Conservation (phyloP, 2,888 invertebrate species). For the Euzophera pinguis region DNA sequence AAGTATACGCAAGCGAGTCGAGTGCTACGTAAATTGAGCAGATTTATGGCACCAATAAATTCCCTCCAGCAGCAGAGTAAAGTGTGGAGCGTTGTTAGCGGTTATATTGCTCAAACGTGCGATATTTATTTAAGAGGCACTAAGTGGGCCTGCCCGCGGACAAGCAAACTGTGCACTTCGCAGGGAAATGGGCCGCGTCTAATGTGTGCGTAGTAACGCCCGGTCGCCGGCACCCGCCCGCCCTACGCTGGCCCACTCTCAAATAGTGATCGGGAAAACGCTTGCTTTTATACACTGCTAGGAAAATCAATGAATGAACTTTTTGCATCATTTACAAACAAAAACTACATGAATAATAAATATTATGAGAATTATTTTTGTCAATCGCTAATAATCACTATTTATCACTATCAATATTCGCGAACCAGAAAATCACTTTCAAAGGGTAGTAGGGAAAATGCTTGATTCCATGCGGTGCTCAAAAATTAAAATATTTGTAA, state of each 20-base stretch:
- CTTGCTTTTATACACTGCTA: background rate
- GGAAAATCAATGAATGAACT: too few species aligned
- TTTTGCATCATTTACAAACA: too few species aligned
- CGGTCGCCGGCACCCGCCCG: constrained; percentile 5
- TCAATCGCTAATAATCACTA: too few species aligned
- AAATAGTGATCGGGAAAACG: background rate
- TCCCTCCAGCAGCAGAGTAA: constrained; percentile 44
- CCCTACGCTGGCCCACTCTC: constrained; percentile 3
- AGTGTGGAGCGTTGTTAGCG: constrained; percentile 74
- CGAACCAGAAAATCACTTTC: too few species aligned
- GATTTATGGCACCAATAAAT: constrained; percentile 65
- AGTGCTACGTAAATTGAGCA: constrained; percentile 45
- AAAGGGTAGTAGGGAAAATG: too few species aligned
- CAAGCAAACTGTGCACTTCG: constrained; percentile 64
- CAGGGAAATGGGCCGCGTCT: constrained; percentile 68
- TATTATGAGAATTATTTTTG: too few species aligned
- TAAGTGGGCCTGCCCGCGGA: constrained; percentile 42
- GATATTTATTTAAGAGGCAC: constrained; percentile 73
- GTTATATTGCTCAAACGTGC: constrained; percentile 69
- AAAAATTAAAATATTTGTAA: too few species aligned
- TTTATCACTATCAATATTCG: too few species aligned
- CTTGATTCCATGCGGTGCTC: too few species aligned
- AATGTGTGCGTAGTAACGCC: constrained; percentile 43
- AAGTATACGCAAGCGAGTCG: constrained; percentile 12
- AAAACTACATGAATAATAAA: too few species aligned